Percentiles rank a stretch among this genome's conserved stretches.
These are phyloP conservation scores for Microcebus lehilahytsara DNA, from an alignment of 2,113 vertebrate genomes.

Conservation along the genomic window DNA sequence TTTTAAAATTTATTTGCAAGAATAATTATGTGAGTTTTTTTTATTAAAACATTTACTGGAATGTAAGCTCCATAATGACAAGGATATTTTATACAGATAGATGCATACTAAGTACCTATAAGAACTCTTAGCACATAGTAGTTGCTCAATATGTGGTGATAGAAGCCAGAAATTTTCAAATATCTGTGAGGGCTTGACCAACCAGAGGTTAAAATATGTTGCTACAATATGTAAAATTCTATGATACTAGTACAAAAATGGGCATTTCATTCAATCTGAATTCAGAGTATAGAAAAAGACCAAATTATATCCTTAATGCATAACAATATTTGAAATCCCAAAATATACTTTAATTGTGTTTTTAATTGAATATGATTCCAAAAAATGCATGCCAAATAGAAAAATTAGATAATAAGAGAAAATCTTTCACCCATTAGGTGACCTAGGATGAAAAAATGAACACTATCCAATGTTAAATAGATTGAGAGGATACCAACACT, in stretches of 20 bases:
- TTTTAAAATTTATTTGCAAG: neutral
- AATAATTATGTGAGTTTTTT: neutral
- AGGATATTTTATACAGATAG: neutral
- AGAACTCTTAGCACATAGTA: no score
- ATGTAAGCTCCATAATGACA: neutral
- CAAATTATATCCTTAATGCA: neutral
- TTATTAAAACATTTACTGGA: neutral
- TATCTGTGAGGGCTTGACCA: neutral
- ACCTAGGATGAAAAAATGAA: neutral
- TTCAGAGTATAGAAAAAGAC: neutral
- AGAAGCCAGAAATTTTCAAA: neutral
- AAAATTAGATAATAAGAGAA: neutral
- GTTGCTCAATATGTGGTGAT: neutral
- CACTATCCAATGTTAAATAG: neutral
- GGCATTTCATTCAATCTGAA: neutral
- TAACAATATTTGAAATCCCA: neutral
- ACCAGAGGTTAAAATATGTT: neutral
- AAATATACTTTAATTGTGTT: neutral
- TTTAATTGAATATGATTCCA: neutral
- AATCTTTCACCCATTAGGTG: neutral
- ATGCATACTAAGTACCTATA: neutral
- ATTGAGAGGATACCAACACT: neutral
- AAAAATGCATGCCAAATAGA: neutral
- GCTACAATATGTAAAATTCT: neutral
- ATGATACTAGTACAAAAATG: neutral